phyloP scores from a whole-genome alignment of 1,140 invertebrate genomes.

The Penaeus chinensis region DNA sequence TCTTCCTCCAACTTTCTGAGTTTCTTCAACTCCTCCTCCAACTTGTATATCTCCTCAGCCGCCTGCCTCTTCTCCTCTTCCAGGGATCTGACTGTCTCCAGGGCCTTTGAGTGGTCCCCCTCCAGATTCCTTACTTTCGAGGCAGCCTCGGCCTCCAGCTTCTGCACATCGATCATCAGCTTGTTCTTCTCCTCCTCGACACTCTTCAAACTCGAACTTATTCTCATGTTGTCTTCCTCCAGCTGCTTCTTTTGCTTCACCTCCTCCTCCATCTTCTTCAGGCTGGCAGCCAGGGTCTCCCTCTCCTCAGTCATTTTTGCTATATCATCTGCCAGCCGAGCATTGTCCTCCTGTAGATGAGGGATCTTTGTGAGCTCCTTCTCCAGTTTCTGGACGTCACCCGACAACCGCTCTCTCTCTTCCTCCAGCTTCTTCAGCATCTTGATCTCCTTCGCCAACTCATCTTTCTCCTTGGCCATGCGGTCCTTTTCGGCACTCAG shows the following conservation, averaged over 20 bases:
- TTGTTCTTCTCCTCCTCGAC: constrained; percentile 37
- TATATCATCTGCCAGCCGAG: constrained; percentile 20
- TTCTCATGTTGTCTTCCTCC: constrained; percentile 43
- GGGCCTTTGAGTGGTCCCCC: neutral
- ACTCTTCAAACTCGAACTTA: constrained; percentile 32
- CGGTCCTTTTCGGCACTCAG: constrained; percentile 4
- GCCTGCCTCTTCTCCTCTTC: neutral
- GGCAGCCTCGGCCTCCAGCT: constrained; percentile 19
- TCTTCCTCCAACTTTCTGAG: constrained; percentile 18
- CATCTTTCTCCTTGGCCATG: constrained; percentile 15
- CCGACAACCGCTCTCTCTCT: constrained; percentile 35
- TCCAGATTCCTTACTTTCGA: constrained; percentile 18
- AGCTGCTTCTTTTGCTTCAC: constrained; percentile 21
- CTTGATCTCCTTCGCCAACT: constrained; percentile 62
- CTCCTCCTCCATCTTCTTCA: constrained; percentile 31
- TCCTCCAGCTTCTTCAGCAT: constrained; percentile 44
- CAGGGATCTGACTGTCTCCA: neutral
- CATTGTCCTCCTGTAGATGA: constrained; percentile 40
- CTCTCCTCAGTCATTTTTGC: constrained; percentile 35
- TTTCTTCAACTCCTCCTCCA: constrained; percentile 23
- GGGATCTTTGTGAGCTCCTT: constrained; percentile 48
- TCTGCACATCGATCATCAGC: constrained; percentile 34
- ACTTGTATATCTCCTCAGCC: constrained; percentile 20
- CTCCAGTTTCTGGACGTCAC: constrained; percentile 52
- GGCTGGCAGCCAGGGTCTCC: neutral